phyloP scores from a whole-genome alignment of 2,888 invertebrate genomes.

The Anaspis maculata region DNA sequence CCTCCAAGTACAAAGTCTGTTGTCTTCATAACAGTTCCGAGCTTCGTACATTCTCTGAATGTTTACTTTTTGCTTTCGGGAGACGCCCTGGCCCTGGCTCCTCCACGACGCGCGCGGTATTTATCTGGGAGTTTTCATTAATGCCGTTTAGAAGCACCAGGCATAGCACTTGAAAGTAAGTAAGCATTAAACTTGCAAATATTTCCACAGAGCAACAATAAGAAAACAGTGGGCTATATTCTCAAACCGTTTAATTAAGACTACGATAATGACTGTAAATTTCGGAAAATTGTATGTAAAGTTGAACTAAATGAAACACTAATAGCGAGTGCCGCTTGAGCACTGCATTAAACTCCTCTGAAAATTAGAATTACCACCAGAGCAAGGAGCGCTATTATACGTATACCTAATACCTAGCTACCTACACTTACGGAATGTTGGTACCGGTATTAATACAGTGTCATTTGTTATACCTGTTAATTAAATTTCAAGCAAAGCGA shows the following conservation, averaged over 20 bases:
- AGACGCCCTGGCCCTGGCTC: no score
- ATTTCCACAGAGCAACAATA: constrained; percentile 11
- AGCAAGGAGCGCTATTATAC: no score
- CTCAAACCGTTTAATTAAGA: constrained; percentile 14
- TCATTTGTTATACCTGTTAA: constrained; percentile 16
- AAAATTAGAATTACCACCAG: constrained; percentile 14
- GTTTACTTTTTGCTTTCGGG: no score
- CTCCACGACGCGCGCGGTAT: no score
- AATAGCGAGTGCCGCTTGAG: constrained; percentile 11
- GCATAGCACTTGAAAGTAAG: no score
- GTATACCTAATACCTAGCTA: no score
- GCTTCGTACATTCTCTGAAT: no score
- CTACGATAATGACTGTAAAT: constrained; percentile 14
- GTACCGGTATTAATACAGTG: constrained; percentile 9
- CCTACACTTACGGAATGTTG: no score
- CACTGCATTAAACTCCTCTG: constrained; percentile 11
- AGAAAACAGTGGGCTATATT: constrained; percentile 12
- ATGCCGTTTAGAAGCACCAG: no score
- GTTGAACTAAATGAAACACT: constrained; percentile 14
- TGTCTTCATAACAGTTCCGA: no score
- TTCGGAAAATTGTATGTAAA: constrained; percentile 14
- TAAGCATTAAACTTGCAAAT: constrained; percentile 12
- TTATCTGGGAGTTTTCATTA: no score
- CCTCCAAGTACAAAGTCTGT: no score
- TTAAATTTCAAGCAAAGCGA: constrained; percentile 8